phyloP scores from a whole-genome alignment of 2,888 invertebrate species.

The Platypus cylindrus region DNA sequence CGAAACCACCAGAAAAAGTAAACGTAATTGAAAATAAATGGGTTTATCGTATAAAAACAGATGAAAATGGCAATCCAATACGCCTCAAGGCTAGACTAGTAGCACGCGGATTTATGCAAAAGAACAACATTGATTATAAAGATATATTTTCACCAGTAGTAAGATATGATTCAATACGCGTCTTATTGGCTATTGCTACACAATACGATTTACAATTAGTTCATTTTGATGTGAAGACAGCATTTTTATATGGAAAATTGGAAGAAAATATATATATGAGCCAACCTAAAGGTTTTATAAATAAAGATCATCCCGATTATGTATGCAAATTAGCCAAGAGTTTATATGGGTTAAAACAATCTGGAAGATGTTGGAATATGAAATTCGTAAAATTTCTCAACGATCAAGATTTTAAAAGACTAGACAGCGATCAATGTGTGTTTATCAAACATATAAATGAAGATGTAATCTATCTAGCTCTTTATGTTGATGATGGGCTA shows the following conservation, averaged over 20 bases:
- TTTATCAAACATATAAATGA: constrained; percentile 3
- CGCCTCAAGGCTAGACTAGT: constrained; percentile 7
- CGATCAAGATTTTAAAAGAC: constrained; percentile 3
- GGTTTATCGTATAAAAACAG: constrained; percentile 8
- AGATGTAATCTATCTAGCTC: constrained; percentile 4
- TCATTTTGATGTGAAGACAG: constrained; percentile 8
- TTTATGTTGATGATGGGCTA: constrained; percentile 8
- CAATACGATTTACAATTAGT: no score
- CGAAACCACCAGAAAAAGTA: constrained; percentile 2
- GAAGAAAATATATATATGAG: constrained; percentile 8
- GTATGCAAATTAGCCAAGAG: constrained; percentile 6
- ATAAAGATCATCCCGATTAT: neutral
- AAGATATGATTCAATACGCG: constrained; percentile 4
- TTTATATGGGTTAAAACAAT: constrained; percentile 7
- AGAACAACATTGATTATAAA: neutral
- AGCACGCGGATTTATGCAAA: constrained; percentile 6
- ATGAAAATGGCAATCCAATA: constrained; percentile 3
- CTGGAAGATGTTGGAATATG: constrained; percentile 7
- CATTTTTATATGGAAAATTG: constrained; percentile 6
- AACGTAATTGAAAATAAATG: constrained; percentile 8
- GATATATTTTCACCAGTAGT: constrained; percentile 7
- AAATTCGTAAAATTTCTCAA: constrained; percentile 3
- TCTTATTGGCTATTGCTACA: constrained; percentile 2
- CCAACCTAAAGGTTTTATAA: constrained; percentile 5
- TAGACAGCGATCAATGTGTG: constrained; percentile 7